Base-by-base conservation (phyloP, 2,888 invertebrate genomes). In the Plusia festucae region DNA sequence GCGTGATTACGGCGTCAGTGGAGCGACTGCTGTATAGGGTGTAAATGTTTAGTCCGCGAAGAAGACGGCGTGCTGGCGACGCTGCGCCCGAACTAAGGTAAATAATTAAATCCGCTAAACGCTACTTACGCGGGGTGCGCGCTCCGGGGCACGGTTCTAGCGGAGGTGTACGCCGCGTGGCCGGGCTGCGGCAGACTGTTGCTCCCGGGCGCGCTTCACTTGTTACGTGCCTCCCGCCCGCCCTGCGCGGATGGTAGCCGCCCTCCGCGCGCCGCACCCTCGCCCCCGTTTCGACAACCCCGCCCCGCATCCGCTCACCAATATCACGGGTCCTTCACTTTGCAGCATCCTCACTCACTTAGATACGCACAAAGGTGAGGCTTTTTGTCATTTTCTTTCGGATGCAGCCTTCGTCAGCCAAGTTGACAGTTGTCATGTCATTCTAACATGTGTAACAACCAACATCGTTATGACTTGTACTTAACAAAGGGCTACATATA, bases 171-270 rank as follows among this genome's bases (percentile, higher is more conserved):
- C 93, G 90, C 92, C 94, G 93, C 93, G 93, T 92, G 93, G 93
- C 94, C 93, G 94, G 91, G 94, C 94, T 90, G 90, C 93, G 94
- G 94, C 94, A 95, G 94, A 95, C 94, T 95, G 94, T 95, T 95
- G 94, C 94, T 93, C 94, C 94, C 94, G 90, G 94, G 94, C 87
- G 91, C 93, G 92, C 92, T 93, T 94, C 93, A 94, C 94, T 94
- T 94, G 94, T 94, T 94, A 94, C 94, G 90, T 92, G 91, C 92
- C 91, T 84, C 91, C 91, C 91, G 87, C 90, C 88, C 87, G 87
- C 89, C 90, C 90, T 87, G 88, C 89, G 87, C 89, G 85, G 82
- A 84, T 78, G 84, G 75, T 81, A 80, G 78, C 78, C 82, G 79
- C 85, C 86, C 85, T 82, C 83, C 79, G 81, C 85, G 77, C 82